Conservation (phyloP, 1,140 invertebrate genomes). For the Onthophagus taurus region DNA sequence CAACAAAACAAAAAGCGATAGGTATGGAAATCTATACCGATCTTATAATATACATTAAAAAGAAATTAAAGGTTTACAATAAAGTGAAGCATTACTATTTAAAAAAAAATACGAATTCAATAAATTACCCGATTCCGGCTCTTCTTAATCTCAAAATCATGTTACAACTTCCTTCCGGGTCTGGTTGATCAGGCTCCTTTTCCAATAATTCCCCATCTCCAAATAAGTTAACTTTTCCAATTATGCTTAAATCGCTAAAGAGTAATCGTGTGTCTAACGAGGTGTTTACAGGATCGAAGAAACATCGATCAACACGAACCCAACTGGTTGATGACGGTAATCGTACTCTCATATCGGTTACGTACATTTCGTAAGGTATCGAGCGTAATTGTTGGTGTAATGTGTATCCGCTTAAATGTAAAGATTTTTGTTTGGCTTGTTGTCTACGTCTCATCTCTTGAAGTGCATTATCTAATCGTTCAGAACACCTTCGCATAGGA, state of each 20-base stretch:
- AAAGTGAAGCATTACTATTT: too few species aligned
- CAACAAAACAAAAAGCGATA: too few species aligned
- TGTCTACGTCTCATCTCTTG: slow-evolving; percentile 46
- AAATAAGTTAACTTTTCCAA: slow-evolving; percentile 58
- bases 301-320: slow-evolving; percentile 60
- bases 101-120: too few species aligned
- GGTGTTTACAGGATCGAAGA: slow-evolving; percentile 61
- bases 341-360: slow-evolving; percentile 53
- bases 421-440: slow-evolving; percentile 42
- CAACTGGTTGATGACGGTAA: slow-evolving; percentile 50
- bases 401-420: slow-evolving; percentile 54
- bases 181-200: slow-evolving; percentile 28
- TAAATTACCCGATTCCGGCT: slow-evolving; percentile 59
- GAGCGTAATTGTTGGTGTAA: slow-evolving; percentile 48
- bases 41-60: too few species aligned
- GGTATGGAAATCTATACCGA: too few species aligned
- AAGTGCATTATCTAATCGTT: slow-evolving; percentile 44
- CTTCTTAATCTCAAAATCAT: slow-evolving; percentile 68
- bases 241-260: slow-evolving; percentile 68
- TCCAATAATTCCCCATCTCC: slow-evolving; percentile 39
- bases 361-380: slow-evolving; percentile 54
- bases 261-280: slow-evolving; percentile 63
- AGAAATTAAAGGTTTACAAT: too few species aligned
- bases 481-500: slow-evolving; percentile 36
- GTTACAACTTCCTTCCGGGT: slow-evolving; percentile 51